These are phyloP conservation scores for Spodoptera picta DNA, from an alignment of 2,888 invertebrate species.

Conservation along the genomic window DNA sequence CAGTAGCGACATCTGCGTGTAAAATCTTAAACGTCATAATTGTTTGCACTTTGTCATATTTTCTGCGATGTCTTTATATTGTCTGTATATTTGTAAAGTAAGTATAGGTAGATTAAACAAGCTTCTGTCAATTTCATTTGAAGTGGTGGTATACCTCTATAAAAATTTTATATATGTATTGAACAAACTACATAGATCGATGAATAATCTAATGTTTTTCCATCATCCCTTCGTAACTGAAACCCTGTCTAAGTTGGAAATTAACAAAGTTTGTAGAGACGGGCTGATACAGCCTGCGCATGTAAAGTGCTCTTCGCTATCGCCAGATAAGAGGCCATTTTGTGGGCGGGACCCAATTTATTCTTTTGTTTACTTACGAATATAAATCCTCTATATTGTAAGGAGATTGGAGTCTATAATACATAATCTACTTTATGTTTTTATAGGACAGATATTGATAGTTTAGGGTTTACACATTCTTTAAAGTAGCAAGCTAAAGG, in stretches of 20 bases:
- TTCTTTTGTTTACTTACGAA: conserved; percentile 27
- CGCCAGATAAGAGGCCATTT: conserved; percentile 17
- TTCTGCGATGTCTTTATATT: no score
- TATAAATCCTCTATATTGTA: conserved; percentile 16
- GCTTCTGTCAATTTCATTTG: no score
- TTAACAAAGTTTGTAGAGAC: conserved; percentile 49
- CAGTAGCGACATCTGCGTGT: no score
- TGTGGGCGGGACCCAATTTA: conserved; percentile 22
- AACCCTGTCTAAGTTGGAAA: conserved; percentile 36
- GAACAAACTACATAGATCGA: neutral
- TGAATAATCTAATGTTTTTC: conserved; percentile 18
- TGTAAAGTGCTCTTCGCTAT: conserved; percentile 35
- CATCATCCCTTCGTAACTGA: conserved; percentile 2
- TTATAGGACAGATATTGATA: neutral
- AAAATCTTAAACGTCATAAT: no score
- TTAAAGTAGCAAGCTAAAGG: no score
- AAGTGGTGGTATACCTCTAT: no score
- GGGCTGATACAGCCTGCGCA: conserved; percentile 23
- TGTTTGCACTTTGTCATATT: no score
- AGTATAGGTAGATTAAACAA: no score
- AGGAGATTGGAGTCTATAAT: conserved; percentile 13
- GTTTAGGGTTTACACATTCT: neutral
- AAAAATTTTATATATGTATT: no score
- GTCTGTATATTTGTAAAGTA: no score
- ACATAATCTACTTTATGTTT: neutral